A percentile compares a stretch with the other conserved stretches of the same genome.
phyloP scores from a whole-genome alignment of 2,888 invertebrate species.

The Amblyjoppa proteus region DNA sequence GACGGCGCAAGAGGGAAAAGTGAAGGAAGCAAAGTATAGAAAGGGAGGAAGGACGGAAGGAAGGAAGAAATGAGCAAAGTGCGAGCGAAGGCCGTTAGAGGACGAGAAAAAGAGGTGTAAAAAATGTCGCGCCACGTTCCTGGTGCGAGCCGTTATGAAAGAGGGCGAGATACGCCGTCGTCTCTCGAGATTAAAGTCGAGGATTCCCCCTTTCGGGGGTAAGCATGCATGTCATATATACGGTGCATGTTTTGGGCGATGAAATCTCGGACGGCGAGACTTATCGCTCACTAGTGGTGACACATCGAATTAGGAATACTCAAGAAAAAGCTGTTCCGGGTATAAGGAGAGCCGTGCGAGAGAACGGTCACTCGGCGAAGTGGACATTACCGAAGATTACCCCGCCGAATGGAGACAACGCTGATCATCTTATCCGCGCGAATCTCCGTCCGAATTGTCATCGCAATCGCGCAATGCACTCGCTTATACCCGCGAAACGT shows the following conservation, averaged over 20 bases:
- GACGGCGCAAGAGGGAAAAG: conserved; percentile 1
- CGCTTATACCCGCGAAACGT: neutral
- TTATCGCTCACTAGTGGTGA: neutral
- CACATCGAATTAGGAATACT: neutral
- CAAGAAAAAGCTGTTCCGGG: neutral
- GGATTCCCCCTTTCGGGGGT: neutral
- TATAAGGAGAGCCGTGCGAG: too few species aligned
- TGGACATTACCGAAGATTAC: neutral
- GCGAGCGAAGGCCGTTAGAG: conserved; percentile 9
- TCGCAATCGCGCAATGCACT: neutral
- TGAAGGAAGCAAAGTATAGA: neutral
- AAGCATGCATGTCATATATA: neutral
- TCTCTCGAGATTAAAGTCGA: conserved; percentile 44
- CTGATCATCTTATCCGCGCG: neutral
- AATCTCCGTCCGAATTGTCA: neutral
- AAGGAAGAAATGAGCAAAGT: conserved; percentile 19
- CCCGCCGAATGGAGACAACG: neutral
- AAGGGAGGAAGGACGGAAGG: conserved; percentile 22
- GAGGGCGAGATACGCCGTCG: conserved; percentile 43
- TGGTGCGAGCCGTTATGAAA: conserved; percentile 27
- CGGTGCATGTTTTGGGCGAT: neutral
- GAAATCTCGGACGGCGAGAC: neutral
- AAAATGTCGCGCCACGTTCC: conserved; percentile 32
- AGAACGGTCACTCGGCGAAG: neutral
- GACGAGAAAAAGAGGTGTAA: conserved; percentile 15